Evolutionary conservation across 2,888 invertebrate species (phyloP).

Genomic region (Conchocele bisecta): DNA sequence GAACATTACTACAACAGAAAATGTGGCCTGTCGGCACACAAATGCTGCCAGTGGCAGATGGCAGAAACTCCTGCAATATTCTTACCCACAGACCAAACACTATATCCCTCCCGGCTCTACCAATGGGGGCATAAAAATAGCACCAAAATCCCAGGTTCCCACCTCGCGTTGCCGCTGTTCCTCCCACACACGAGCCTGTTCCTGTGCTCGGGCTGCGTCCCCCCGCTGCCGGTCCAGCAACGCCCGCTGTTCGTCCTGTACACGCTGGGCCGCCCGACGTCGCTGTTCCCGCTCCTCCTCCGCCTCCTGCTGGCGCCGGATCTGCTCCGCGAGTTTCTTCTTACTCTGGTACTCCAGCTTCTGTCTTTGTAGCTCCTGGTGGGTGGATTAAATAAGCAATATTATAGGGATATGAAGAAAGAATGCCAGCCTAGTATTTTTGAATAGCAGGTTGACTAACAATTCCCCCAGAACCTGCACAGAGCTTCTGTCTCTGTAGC

Average conservation of each 20-base stretch:
- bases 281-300: conserved; percentile 77
- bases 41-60: conserved; percentile 23
- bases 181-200: conserved; percentile 47
- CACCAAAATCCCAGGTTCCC: too few relatives aligned
- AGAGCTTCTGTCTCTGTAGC: conserved; percentile 80
- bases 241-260: conserved; percentile 79
- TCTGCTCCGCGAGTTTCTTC: conserved; percentile 79
- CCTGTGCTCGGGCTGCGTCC: conserved; percentile 43
- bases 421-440: too few relatives aligned
- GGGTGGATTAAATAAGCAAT: too few relatives aligned
- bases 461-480: too few relatives aligned
- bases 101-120: too few relatives aligned
- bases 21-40: too few relatives aligned
- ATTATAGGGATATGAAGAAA: too few relatives aligned
- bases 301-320: conserved; percentile 76
- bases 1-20: too few relatives aligned
- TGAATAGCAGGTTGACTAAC: too few relatives aligned
- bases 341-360: conserved; percentile 79
- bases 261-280: conserved; percentile 68
- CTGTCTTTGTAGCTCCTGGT: conserved; percentile 80
- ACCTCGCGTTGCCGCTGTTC: conserved; percentile 26
- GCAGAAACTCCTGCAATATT: background rate
- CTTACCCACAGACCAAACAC: too few relatives aligned
- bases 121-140: too few relatives aligned
- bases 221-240: conserved; percentile 68